Base-by-base conservation (phyloP, 2,797 vertebrate genomes). In the Gephyroberyx darwinii region DNA sequence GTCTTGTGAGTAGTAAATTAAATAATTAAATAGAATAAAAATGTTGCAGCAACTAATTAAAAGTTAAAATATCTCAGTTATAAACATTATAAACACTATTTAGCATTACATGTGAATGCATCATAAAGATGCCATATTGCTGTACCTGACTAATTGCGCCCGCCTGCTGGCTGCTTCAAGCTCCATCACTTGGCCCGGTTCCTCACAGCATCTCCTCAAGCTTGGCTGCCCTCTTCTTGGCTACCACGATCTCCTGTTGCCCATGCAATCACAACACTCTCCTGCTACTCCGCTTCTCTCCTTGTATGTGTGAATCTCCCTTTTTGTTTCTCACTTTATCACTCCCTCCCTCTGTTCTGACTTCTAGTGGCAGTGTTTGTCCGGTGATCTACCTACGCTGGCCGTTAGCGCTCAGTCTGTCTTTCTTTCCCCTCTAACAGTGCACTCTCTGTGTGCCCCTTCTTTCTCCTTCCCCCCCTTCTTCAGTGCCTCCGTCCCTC, bases 141-240 rank as follows among this genome's bases (percentile, higher is more conserved):
- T 67, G 67, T 91, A 93, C 92, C 92, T 92, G 88, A 88, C 60
- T 84, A 86, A 74, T 59, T 74, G 84, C 22, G 73, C 66, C 62
- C 73, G 67, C 82, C 88, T 89, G 87, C 75, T 84, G 69, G 45
- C 69, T 64, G 60, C 74, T 63, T 88, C 83, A 2, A 67, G 65
- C 85, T 91, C 89, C 88, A 92, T 92, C 85, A 66, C 84, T 89
- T 89, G 86, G 85, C 87, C 66, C n/a, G 8, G 26, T 47, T 79
- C 79, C 80, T 90, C 88, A 90, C 82, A 89, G 88, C 89, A 90
- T 89, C 88, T 77, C 79, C 71, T 65, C 72, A 66, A 82, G 70
- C 68, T 78, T 71, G 75, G 80, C 77, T 68, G 65, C 70, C 71
- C 78, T 85, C 78, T 75, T 87, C 73, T 59, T 82, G 80, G 50